Evolutionary conservation across 2,888 invertebrate species (phyloP).

Genomic region (Artemia sp.): DNA sequence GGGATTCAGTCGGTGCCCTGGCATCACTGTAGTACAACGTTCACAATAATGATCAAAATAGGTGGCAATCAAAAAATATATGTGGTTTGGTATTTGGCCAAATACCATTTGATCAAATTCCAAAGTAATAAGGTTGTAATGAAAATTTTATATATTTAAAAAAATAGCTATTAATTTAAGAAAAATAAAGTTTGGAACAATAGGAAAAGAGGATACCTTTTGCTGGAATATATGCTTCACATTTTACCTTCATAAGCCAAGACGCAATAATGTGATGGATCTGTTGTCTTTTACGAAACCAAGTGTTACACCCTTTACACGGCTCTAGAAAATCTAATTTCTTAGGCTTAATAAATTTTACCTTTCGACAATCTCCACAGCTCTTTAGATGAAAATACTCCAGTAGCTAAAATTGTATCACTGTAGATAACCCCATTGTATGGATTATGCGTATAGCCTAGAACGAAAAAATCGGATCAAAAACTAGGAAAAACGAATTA

Average conservation of each 20-base stretch:
- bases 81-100: too few relatives aligned
- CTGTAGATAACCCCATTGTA: constrained; percentile 97
- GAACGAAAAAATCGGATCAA: constrained; percentile 29
- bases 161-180: constrained; percentile 10
- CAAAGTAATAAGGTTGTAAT: too few relatives aligned
- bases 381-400: constrained; percentile 98
- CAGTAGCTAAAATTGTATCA: constrained; percentile 98
- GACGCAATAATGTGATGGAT: not conserved
- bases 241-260: not conserved
- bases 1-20: too few relatives aligned
- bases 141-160: not conserved
- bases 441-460: constrained; percentile 79
- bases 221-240: not conserved
- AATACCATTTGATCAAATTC: too few relatives aligned
- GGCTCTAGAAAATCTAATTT: too few relatives aligned
- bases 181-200: not conserved
- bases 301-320: too few relatives aligned
- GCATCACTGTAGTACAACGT: too few relatives aligned
- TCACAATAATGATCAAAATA: too few relatives aligned
- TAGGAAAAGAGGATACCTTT: not conserved
- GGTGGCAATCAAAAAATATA: too few relatives aligned
- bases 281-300: not conserved
- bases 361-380: constrained; percentile 96
- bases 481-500: constrained; percentile 20
- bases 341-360: constrained; percentile 32